Evolutionary conservation across 2,888 invertebrate species (phyloP).

Genomic region (Sipha maydis): DNA sequence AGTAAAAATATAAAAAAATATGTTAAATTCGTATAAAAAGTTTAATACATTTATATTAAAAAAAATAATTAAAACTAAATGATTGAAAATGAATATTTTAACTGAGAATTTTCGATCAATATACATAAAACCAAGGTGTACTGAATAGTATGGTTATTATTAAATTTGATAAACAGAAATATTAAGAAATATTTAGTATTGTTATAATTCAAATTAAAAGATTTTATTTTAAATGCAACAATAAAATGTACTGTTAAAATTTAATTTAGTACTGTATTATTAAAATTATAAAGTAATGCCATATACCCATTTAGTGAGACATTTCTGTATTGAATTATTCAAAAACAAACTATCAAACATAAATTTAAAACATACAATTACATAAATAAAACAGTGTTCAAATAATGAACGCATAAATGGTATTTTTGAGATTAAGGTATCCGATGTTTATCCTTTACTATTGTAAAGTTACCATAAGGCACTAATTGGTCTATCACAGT

Average conservation of each 20-base stretch:
- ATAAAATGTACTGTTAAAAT: background rate
- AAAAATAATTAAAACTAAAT: too few species aligned
- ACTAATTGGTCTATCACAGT: too few species aligned
- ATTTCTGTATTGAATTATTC: background rate
- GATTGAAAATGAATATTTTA: too few species aligned
- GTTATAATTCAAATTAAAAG: background rate
- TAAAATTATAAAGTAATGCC: background rate
- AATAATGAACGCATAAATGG: background rate
- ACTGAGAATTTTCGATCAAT: too few species aligned
- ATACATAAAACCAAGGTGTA: background rate
- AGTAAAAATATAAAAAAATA: too few species aligned
- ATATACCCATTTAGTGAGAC: background rate
- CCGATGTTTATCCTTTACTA: too few species aligned
- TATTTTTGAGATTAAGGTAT: too few species aligned
- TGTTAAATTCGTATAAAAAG: too few species aligned
- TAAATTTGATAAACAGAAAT: background rate
- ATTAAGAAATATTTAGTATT: background rate
- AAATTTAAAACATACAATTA: background rate
- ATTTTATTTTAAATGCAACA: background rate
- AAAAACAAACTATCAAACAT: background rate
- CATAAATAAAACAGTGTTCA: background rate
- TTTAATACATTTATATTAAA: too few species aligned
- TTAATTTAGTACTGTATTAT: background rate
- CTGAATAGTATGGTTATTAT: background rate
- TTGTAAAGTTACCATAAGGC: too few species aligned